Evolutionary conservation across 2,888 invertebrate species (phyloP), one percentile per base, ranked within the genome.

Genomic region (Lithodes maja): DNA sequence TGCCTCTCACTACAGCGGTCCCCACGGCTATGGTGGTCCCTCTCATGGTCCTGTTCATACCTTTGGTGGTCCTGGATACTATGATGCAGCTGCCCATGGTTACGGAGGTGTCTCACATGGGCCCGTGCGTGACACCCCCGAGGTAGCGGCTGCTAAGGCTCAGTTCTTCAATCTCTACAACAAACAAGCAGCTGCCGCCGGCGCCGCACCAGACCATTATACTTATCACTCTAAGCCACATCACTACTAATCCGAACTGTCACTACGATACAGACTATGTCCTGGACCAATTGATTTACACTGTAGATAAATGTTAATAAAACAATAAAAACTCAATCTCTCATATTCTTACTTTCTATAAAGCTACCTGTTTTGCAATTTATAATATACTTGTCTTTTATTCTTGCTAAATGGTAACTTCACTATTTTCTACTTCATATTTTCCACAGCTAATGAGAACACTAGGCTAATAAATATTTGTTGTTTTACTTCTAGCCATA

Each of bases 141-240:
- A 88, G 52, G 87, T 88, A 54, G 79, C 79, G n/a, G 78, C 87
- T 61, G 87, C 87, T 80, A 88, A 80, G 74, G 55, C 79, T 5
- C 71, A 84, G 54, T 88, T 88, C 87, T 84, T 79, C 87, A 75
- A 17, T 49, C 71, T 74, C 33, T 88, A 80, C 87, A 84, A 88
- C 74, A 68, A 55, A 55, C 83, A 84, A 74, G 83, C 80, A 9
- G 87, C 87, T 3, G 87, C 78, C 2, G 87, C 87, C 53, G 87
- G 84, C 50, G 87, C 87, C 1, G 87, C 87, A 3, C 87, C 87
- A 1, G 87, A 88, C 50, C 15, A 71, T 68, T 83, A 87, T 79
- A 61, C 78, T 12, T 1, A 53, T 71, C 33, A 33, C 33, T 33
- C 33, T 33, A 33, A 33, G 33, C 33, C 33, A 33, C 33, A 33